Evolutionary conservation across 1,140 invertebrate genomes (phyloP), one percentile per base, ranked within the genome.

Genomic region (Lamellibrachia luymesi): DNA sequence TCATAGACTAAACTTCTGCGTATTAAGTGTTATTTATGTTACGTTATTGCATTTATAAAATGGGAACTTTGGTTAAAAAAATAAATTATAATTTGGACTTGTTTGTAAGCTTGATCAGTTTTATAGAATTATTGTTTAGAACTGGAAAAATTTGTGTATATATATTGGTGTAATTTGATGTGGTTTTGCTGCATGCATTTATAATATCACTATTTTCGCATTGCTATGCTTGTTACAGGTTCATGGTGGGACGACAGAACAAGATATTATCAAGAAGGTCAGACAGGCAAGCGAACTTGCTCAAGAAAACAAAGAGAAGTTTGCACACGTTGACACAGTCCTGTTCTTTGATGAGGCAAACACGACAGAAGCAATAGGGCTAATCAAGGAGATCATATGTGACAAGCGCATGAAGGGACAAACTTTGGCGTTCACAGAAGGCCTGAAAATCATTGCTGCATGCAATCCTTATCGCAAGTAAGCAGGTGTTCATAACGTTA

Each of bases 321-420:
- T 94, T 64, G 92, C 93, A 10, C 92, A 94, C 50, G 94, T 96
- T 27, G 94, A 95, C 92, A 96, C 95, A 51, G 95, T 96, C 7
- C 92, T 96, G 90, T 96, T 96, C 94, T 96, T 96, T 94, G 96
- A 96, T 94, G 96, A 96, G 93, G 95, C 95, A 17, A 96, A 96
- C 94, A 96, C 96, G 38, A 96, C 96, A 64, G 50, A 95, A 91
- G 94, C 95, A 17, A 95, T 96, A 64, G 95, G 95, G 89, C 90
- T 96, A 17, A 95, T 96, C 91, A 96, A 96, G 93, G 95, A 96
- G 92, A 95, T 96, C 51, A 95, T 96, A 94, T 96, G 96, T 94
- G 96, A 96, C 94, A 93, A 94, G 27, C 93, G 93, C 1, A 93
- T 96, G 91, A 93, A 93, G n/a, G 96, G 95, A 80, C 92, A 94